These are phyloP conservation scores for Stichopus horrens DNA, from an alignment of 53 echinoderm and acorn worm species.

Conservation along the genomic window DNA sequence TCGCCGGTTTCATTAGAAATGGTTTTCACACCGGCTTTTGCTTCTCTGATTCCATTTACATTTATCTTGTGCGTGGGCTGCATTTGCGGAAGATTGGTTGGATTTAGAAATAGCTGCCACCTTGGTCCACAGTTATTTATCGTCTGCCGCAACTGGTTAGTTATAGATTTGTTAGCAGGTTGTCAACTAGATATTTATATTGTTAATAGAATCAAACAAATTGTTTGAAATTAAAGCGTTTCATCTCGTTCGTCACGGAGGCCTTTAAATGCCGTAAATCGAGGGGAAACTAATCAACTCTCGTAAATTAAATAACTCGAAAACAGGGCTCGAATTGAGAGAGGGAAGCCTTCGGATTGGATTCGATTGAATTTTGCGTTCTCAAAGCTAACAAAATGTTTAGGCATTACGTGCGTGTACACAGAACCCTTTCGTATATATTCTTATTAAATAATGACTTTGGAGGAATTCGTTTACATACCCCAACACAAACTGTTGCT, in stretches of 20 bases:
- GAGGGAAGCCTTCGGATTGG: not conserved
- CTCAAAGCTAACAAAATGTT: not conserved
- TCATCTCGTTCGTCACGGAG: not conserved
- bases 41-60: too few relatives aligned
- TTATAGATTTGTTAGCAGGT: conserved; percentile 11
- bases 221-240: not conserved
- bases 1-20: too few relatives aligned
- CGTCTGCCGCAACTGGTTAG: not conserved
- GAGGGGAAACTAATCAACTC: not conserved
- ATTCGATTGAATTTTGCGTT: not conserved
- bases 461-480: too few relatives aligned
- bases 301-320: not conserved
- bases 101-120: too few relatives aligned
- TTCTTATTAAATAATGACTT: not conserved
- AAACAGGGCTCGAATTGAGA: not conserved
- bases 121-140: not conserved
- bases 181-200: conserved; percentile 4
- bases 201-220: not conserved
- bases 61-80: too few relatives aligned
- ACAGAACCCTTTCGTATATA: not conserved
- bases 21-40: too few relatives aligned
- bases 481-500: too few relatives aligned
- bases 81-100: too few relatives aligned
- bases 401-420: not conserved
- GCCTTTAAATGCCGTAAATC: not conserved